Conservation (phyloP, 2,797 vertebrate species). For the Microhierax caerulescens region DNA sequence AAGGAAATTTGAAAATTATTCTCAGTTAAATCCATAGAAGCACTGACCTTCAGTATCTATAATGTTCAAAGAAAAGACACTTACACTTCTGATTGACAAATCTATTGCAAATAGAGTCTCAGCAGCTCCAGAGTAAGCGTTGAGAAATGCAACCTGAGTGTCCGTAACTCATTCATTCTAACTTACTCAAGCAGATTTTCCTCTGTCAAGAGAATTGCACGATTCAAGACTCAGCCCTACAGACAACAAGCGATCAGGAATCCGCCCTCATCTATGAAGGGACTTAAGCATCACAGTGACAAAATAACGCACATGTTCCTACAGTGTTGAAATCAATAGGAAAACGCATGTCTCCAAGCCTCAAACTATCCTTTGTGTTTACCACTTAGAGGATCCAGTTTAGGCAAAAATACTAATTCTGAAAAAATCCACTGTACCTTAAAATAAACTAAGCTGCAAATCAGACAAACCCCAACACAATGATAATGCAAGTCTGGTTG, state of each 20-base stretch:
- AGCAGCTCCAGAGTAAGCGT: neutral
- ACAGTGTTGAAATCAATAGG: neutral
- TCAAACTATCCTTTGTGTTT: neutral
- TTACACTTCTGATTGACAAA: conserved; percentile 21
- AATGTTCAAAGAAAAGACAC: neutral
- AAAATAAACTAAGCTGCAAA: neutral
- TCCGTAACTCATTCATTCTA: neutral
- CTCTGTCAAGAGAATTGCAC: neutral
- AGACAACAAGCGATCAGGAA: neutral
- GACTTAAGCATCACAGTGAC: neutral
- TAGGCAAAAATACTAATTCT: neutral
- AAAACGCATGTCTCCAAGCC: neutral
- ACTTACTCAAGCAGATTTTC: neutral
- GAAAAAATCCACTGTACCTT: neutral
- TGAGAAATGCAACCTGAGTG: neutral
- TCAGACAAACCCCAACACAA: neutral
- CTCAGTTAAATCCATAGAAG: neutral
- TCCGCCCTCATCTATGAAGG: fast-evolving
- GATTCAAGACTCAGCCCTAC: neutral
- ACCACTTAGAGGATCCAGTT: neutral
- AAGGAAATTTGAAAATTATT: conserved; percentile 7
- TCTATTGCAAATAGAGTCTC: neutral
- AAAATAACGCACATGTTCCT: neutral
- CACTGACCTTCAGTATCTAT: neutral
- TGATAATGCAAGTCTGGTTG: neutral